Base-by-base conservation (phyloP, 2,797 vertebrate species). In the Myotis pilosus region DNA sequence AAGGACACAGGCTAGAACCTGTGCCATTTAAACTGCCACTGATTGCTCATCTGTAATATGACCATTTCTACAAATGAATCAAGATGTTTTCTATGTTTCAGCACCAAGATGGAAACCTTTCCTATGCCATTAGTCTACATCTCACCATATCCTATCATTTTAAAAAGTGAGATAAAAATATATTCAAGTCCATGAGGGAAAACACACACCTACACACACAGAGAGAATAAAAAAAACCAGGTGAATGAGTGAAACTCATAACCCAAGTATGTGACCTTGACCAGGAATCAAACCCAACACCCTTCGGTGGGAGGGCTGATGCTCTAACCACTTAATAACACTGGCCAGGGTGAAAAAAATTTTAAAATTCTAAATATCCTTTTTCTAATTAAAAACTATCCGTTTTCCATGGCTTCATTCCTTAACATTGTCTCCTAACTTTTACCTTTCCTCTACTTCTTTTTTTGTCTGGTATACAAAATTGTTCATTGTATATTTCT, bases 381-480 rank as follows among this genome's bases (percentile, higher is more conserved):
- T 62, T n/a, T 10, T 64, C 41, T 47, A 44, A 47, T 64, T 47
- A 88, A 88, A 79, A 89, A 55, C 49, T 47, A 55, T 36, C 49
- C 51, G 66, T 74, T 75, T 60, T 36, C 68, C n/a, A 74, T 62
- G 30, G 53, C 49, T 28, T 92, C 20, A 38, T 55, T 49, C 64
- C 33, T 83, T 55, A 64, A 91, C 47, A 44, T 13, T 53, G 15
- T 49, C n/a, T 85, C 57, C 60, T 88, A 25, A 62, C 4, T 51
- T 83, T 89, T 41, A 72, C 36, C 30, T 74, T 91, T 69, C 60
- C 19, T 74, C 36, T 88, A 23, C 53, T 92, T 88, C 64, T 25
- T 75, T 87, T 82, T 92, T 71, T 74, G n/a, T 64, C 53, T 79
- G 36, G 33, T 83, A 69, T 36, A 38, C 84, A 89, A 81, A 91